phyloP scores from a whole-genome alignment of 1,140 invertebrate genomes.

The Odontomachus brunneus region DNA sequence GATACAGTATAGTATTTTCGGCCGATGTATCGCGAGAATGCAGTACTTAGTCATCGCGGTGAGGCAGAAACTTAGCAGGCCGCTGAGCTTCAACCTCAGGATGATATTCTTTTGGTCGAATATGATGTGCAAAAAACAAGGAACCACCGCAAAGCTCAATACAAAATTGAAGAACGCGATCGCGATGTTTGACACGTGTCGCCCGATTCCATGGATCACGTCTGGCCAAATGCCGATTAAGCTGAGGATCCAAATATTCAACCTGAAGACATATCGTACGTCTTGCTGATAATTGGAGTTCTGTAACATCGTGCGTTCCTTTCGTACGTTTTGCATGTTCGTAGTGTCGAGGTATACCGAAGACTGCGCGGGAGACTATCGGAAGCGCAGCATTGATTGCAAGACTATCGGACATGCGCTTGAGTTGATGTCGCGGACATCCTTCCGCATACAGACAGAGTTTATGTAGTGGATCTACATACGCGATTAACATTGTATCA shows the following conservation, averaged over 20 bases:
- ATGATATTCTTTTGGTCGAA: slow-evolving; percentile 47
- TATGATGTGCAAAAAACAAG: slow-evolving; percentile 46
- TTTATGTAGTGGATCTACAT: too few relatives aligned
- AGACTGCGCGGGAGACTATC: slow-evolving; percentile 46
- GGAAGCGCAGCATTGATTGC: slow-evolving; percentile 44
- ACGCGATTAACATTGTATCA: too few relatives aligned
- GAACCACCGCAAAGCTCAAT: slow-evolving; percentile 43
- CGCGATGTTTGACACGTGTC: background rate
- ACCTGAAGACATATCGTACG: slow-evolving; percentile 1
- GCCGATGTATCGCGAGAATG: slow-evolving; percentile 22
- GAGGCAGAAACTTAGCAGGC: slow-evolving; percentile 38
- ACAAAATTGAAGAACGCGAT: slow-evolving; percentile 38
- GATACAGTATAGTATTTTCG: slow-evolving; percentile 59
- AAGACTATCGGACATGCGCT: slow-evolving; percentile 1
- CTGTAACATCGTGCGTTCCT: too few relatives aligned
- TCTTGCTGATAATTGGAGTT: slow-evolving; percentile 18
- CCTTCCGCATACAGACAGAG: background rate
- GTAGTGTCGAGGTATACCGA: background rate
- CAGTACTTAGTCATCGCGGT: slow-evolving; percentile 56
- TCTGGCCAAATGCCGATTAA: slow-evolving; percentile 65
- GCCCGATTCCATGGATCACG: too few relatives aligned
- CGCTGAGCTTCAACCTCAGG: slow-evolving; percentile 47
- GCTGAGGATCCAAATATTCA: slow-evolving; percentile 17
- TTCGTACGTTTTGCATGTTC: slow-evolving; percentile 14
- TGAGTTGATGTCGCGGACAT: slow-evolving; percentile 10